A percentile compares a stretch with the other conserved stretches of the same genome.
Conservation (phyloP, 2,888 invertebrate genomes). For the Formica aserva region DNA sequence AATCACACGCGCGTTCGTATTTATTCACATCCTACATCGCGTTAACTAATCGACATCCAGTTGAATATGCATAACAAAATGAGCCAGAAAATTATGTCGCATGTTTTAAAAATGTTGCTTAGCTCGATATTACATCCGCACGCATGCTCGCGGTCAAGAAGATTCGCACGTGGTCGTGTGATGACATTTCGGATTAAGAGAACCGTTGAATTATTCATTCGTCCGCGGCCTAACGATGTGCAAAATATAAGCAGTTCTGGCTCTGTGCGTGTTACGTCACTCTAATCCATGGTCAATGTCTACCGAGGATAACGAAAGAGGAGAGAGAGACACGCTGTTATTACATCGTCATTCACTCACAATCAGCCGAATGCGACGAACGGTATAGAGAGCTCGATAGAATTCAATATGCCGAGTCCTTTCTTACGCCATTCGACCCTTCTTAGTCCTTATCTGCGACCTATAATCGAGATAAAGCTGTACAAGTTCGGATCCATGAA, state of each 20-base stretch:
- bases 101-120: slow-evolving; percentile 12
- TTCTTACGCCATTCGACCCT: neutral
- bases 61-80: slow-evolving; percentile 32
- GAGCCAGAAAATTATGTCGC: slow-evolving; percentile 6
- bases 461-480: slow-evolving; percentile 71
- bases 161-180: slow-evolving; percentile 39
- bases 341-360: slow-evolving; percentile 62
- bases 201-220: slow-evolving; percentile 55
- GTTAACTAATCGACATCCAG: slow-evolving; percentile 29
- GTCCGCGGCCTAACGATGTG: slow-evolving; percentile 15
- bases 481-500: slow-evolving; percentile 55
- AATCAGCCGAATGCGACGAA: slow-evolving; percentile 21
- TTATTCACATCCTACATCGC: neutral
- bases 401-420: slow-evolving; percentile 58
- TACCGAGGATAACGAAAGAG: neutral
- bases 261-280: slow-evolving; percentile 12
- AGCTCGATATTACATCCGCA: neutral
- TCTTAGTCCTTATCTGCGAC: slow-evolving; percentile 61
- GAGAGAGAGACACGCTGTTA: slow-evolving; percentile 59
- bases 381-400: slow-evolving; percentile 62
- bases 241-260: slow-evolving; percentile 43
- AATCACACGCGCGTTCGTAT: slow-evolving; percentile 14
- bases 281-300: slow-evolving; percentile 31
- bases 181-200: slow-evolving; percentile 52
- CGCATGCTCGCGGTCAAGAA: neutral